These are phyloP conservation scores for Caenorhabditis tropicalis DNA, from an alignment of 1,140 invertebrate genomes.

Conservation along the genomic window DNA sequence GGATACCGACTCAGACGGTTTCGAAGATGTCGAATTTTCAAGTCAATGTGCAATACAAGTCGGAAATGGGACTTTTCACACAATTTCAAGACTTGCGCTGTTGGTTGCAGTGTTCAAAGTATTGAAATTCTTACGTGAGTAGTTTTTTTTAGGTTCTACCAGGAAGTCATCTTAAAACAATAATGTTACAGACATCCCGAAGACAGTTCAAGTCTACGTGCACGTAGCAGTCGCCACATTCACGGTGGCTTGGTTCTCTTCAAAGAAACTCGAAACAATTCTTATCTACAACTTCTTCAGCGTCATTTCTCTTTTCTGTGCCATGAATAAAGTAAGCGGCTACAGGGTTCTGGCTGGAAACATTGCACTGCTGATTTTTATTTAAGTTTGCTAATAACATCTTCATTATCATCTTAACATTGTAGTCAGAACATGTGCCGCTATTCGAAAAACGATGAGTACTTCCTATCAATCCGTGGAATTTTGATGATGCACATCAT, in stretches of 20 bases:
- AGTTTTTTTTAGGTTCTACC: background rate
- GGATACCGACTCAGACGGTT: background rate
- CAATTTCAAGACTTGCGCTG: background rate
- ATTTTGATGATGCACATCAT: conserved; percentile 29
- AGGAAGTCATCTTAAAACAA: too few relatives aligned
- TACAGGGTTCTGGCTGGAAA: background rate
- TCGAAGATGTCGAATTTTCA: background rate
- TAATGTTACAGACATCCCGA: background rate
- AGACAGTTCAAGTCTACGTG: background rate
- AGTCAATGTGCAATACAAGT: background rate
- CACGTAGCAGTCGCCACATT: background rate
- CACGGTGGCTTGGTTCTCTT: background rate
- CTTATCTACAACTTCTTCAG: background rate
- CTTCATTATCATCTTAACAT: background rate
- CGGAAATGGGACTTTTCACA: background rate
- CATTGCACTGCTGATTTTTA: background rate
- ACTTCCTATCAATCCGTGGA: background rate
- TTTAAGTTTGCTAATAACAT: background rate
- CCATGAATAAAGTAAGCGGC: background rate
- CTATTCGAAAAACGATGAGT: background rate
- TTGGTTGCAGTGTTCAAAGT: background rate
- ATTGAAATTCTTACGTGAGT: background rate
- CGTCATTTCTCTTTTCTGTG: background rate
- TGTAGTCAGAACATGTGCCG: background rate
- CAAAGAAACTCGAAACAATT: background rate